phyloP scores from a whole-genome alignment of 2,888 invertebrate genomes.

The Auanema sp. region DNA sequence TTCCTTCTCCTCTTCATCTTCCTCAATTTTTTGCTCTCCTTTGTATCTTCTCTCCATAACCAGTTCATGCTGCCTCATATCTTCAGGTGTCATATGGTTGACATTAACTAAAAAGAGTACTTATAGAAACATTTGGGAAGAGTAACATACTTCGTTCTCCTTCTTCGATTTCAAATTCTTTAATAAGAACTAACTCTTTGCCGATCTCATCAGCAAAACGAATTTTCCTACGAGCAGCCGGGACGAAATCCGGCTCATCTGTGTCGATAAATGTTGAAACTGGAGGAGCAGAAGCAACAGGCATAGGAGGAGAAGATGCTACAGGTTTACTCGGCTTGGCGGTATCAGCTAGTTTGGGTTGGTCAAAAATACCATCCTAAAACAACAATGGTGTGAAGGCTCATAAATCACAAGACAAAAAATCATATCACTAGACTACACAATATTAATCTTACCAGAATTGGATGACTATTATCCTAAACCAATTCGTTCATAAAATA shows the following conservation, averaged over 20 bases:
- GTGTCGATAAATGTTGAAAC: background rate
- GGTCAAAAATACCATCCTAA: constrained; percentile 14
- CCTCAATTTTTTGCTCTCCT: constrained; percentile 12
- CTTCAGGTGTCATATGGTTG: constrained; percentile 20
- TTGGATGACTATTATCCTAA: background rate
- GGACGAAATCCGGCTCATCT: constrained; percentile 14
- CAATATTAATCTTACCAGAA: background rate
- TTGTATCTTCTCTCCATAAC: constrained; percentile 18
- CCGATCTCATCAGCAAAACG: constrained; percentile 83
- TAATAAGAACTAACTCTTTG: constrained; percentile 77
- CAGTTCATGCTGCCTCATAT: constrained; percentile 26
- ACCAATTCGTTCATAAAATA: background rate
- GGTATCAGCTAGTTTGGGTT: background rate
- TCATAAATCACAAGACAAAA: background rate
- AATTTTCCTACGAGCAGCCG: constrained; percentile 64
- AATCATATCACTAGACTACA: background rate
- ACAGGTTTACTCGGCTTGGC: too few relatives aligned
- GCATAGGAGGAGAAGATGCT: background rate
- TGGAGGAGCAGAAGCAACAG: background rate
- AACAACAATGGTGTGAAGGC: constrained; percentile 2
- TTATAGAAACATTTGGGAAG: background rate
- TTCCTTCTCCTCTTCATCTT: constrained; percentile 16
- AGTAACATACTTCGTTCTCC: constrained; percentile 76
- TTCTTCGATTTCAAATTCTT: constrained; percentile 91
- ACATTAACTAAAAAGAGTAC: constrained; percentile 25